Conservation (phyloP, 92 coral and sea anemone species). For the Pocillopora grandis region DNA sequence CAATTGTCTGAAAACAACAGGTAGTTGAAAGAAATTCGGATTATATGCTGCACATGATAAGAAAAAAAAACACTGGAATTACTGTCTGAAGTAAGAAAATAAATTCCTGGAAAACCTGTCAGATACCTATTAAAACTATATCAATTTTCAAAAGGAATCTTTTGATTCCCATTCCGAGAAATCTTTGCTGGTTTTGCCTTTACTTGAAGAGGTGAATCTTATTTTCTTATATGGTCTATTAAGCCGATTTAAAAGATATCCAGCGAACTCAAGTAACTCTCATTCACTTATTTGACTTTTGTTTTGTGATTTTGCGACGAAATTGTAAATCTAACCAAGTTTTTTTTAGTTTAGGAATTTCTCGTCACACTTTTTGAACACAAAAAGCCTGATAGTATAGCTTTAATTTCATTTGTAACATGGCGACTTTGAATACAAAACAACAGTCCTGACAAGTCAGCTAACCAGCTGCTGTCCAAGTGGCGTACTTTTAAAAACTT, state of each 20-base stretch:
- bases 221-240: neutral
- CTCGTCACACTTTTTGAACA: neutral
- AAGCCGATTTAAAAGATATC: too few relatives aligned
- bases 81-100: neutral
- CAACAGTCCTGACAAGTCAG: neutral
- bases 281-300: neutral
- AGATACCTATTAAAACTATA: neutral
- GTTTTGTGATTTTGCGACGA: neutral
- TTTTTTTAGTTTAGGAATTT: neutral
- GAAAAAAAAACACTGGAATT: neutral
- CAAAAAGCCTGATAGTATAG: neutral
- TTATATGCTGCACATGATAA: neutral
- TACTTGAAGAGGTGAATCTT: too few relatives aligned
- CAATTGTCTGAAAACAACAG: constrained; percentile 5
- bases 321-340: too few relatives aligned
- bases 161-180: too few relatives aligned
- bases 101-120: neutral
- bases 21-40: neutral
- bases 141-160: neutral
- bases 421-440: neutral
- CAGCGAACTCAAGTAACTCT: neutral
- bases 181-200: too few relatives aligned
- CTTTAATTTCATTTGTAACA: neutral
- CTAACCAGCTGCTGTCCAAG: neutral
- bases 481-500: constrained; percentile 1